These are phyloP conservation scores for Thalassophryne amazonica DNA, from an alignment of 2,797 vertebrate species.

Conservation along the genomic window DNA sequence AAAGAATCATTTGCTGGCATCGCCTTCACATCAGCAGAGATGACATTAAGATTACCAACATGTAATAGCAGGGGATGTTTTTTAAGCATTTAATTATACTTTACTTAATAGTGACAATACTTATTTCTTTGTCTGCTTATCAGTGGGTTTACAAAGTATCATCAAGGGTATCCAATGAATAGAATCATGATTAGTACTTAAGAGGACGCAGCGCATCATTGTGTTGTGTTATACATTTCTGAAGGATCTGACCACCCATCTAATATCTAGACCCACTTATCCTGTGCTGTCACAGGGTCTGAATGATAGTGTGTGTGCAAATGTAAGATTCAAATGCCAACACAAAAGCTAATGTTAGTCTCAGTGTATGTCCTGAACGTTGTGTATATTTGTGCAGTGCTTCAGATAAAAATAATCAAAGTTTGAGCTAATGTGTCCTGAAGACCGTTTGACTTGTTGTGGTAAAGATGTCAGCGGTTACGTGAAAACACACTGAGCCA, in stretches of 20 bases:
- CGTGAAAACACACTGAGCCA: no score
- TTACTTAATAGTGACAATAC: constrained; percentile 15
- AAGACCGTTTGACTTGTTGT: no score
- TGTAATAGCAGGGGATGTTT: constrained; percentile 17
- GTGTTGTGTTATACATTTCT: background rate
- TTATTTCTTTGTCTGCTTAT: constrained; percentile 14
- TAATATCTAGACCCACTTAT: background rate
- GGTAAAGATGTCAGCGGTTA: no score
- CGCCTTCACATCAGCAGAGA: constrained; percentile 19
- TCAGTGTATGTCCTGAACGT: background rate
- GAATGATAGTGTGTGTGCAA: background rate
- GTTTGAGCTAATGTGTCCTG: no score
- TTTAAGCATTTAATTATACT: constrained; percentile 29
- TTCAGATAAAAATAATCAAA: constrained; percentile 3
- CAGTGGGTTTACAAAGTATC: background rate
- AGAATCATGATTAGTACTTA: constrained; percentile 6
- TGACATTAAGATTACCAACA: constrained; percentile 30
- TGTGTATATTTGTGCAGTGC: constrained; percentile 25
- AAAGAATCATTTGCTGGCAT: constrained; percentile 10
- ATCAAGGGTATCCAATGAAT: background rate
- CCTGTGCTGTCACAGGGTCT: background rate
- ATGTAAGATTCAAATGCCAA: background rate
- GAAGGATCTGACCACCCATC: background rate
- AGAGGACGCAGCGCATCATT: background rate
- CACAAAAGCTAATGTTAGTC: background rate